Conservation (phyloP, 2,888 invertebrate species). For the Abrostola triplasia region DNA sequence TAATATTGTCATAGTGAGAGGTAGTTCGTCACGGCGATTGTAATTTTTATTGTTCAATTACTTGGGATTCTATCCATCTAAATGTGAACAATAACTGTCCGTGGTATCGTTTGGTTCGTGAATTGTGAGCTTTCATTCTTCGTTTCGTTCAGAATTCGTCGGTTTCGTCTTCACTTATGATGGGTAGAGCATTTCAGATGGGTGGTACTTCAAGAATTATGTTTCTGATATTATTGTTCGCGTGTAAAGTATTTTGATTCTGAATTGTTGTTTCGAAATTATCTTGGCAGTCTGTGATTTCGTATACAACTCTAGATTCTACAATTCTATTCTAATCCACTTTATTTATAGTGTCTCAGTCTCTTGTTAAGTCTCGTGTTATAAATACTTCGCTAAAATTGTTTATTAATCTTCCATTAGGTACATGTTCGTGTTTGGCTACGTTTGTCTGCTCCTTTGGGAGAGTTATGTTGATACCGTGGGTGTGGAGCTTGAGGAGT, state of each 20-base stretch:
- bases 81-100: conserved; percentile 37
- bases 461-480: no score
- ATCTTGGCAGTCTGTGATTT: conserved; percentile 34
- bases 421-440: not conserved
- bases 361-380: conserved; percentile 3
- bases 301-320: conserved; percentile 31
- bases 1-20: conserved; percentile 27
- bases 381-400: not conserved
- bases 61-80: conserved; percentile 13
- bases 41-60: conserved; percentile 5
- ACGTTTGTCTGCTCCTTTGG: not conserved
- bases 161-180: conserved; percentile 12
- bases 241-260: conserved; percentile 21
- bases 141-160: not conserved
- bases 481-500: no score
- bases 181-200: not conserved
- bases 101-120: conserved; percentile 10
- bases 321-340: conserved; percentile 27
- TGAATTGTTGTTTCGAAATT: conserved; percentile 40
- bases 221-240: conserved; percentile 33
- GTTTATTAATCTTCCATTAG: not conserved
- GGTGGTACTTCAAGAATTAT: conserved; percentile 14
- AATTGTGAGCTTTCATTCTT: conserved; percentile 16
- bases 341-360: conserved; percentile 24
- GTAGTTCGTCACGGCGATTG: conserved; percentile 14